Conservation (phyloP, 2,113 vertebrate genomes). For the Corynorhinus townsendii region DNA sequence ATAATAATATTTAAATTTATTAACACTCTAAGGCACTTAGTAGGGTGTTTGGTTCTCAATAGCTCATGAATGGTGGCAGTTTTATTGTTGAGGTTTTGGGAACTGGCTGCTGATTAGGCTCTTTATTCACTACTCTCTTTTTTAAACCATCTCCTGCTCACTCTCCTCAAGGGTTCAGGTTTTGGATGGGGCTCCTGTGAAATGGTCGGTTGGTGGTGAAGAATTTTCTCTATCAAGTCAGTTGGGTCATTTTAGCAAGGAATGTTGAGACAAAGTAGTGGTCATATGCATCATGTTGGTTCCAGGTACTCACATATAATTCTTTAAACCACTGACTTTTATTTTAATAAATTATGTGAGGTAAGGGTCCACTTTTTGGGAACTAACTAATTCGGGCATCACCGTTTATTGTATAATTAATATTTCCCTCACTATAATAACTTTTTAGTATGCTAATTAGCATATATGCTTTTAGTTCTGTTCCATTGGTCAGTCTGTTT, state of each 20-base stretch:
- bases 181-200: not conserved
- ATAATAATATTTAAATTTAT: not conserved
- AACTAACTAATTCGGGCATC: not conserved
- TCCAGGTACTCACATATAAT: not conserved
- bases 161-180: not conserved
- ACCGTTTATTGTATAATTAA: not conserved
- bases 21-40: not conserved
- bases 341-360: constrained; percentile 14
- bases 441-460: not conserved
- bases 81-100: not conserved
- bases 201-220: not conserved
- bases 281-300: not conserved
- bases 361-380: not conserved
- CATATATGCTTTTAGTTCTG: not conserved
- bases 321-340: constrained; percentile 6
- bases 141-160: not conserved
- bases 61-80: not conserved
- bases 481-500: not conserved
- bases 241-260: not conserved
- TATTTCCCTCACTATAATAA: not conserved
- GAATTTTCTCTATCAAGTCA: not conserved
- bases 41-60: not conserved
- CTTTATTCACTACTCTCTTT: not conserved
- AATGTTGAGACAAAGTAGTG: not conserved
- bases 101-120: not conserved